phyloP scores from a whole-genome alignment of 1,140 invertebrate species.

The Platorchestia sp. region DNA sequence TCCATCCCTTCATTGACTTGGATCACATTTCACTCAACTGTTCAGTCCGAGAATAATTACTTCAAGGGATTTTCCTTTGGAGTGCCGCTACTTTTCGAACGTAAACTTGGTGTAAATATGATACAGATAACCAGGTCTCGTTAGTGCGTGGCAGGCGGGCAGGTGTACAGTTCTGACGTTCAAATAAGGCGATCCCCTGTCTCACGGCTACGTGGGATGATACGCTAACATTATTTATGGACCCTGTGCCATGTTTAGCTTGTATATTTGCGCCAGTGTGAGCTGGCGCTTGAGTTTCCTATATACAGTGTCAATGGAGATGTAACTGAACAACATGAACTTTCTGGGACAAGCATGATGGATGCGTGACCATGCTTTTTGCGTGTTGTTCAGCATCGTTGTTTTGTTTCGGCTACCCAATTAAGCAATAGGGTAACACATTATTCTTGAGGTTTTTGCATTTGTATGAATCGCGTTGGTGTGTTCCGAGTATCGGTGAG shows the following conservation, averaged over 20 bases:
- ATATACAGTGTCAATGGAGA: not conserved
- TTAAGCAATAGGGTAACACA: not conserved
- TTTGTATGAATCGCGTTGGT: not conserved
- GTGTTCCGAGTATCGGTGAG: no score
- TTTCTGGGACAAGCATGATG: not conserved
- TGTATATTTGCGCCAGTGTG: conserved; percentile 4
- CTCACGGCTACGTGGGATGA: conserved; percentile 11
- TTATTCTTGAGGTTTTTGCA: not conserved
- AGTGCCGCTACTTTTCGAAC: not conserved
- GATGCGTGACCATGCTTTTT: not conserved
- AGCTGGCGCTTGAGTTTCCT: not conserved
- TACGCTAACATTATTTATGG: conserved; percentile 44
- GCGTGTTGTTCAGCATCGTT: not conserved
- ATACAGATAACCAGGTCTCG: not conserved
- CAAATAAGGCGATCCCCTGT: conserved; percentile 17
- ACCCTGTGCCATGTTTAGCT: conserved; percentile 30
- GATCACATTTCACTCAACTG: not conserved
- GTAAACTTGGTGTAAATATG: not conserved
- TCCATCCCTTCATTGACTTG: no score
- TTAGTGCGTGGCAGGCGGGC: not conserved
- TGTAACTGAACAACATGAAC: not conserved
- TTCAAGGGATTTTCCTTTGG: not conserved
- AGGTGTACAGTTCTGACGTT: not conserved
- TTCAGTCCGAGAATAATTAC: not conserved
- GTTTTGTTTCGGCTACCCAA: not conserved